phyloP scores from a whole-genome alignment of 2,797 vertebrate species.

The Gambelia wislizenii region DNA sequence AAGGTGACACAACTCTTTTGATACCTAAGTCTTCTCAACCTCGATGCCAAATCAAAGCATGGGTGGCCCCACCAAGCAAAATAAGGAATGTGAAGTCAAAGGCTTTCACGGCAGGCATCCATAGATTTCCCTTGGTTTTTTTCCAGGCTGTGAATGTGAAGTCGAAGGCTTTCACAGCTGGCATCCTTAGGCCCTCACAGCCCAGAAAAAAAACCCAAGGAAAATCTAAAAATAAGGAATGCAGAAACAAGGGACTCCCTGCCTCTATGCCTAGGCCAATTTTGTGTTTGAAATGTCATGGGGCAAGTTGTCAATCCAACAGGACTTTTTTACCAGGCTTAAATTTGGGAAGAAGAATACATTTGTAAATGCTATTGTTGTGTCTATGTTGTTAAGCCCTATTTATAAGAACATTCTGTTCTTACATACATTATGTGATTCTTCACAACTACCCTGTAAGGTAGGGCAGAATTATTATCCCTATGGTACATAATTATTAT shows the following conservation, averaged over 20 bases:
- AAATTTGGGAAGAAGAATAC: not conserved
- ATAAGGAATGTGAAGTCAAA: too few relatives aligned
- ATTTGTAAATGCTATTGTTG: not conserved
- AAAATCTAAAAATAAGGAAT: not conserved
- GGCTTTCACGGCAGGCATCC: too few relatives aligned
- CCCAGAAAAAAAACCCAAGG: too few relatives aligned
- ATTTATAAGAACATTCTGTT: too few relatives aligned
- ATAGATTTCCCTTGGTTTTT: too few relatives aligned
- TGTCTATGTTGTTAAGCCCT: not conserved
- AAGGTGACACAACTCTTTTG: too few relatives aligned
- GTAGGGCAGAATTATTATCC: not conserved
- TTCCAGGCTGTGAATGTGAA: too few relatives aligned
- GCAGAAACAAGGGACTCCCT: not conserved
- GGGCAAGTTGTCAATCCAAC: not conserved
- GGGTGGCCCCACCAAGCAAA: not conserved
- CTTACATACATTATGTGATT: not conserved
- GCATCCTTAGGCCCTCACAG: too few relatives aligned
- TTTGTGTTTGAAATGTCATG: not conserved
- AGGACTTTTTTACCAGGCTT: not conserved
- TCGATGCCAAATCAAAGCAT: not conserved
- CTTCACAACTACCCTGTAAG: not conserved
- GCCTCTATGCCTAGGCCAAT: not conserved
- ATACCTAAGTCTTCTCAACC: not conserved
- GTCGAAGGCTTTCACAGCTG: too few relatives aligned
- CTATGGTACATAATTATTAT: not conserved